Conservation (phyloP, 1,140 invertebrate genomes). For the Euwallacea fornicatus region DNA sequence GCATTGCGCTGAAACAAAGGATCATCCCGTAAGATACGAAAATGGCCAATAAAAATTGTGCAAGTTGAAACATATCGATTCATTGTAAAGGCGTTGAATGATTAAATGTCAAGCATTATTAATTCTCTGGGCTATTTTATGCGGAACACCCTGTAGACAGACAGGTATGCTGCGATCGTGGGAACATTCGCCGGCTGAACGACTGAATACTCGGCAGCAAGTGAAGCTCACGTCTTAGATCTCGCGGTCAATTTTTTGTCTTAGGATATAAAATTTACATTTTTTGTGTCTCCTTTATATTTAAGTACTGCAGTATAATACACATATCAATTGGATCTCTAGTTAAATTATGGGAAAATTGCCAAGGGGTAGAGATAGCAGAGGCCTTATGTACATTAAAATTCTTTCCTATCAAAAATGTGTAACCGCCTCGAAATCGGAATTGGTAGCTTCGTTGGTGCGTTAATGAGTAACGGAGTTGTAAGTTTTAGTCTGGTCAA, state of each 20-base stretch:
- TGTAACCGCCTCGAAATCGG: too few species aligned
- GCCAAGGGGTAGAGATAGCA: too few species aligned
- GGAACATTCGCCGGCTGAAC: conserved; percentile 49
- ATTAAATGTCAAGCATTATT: conserved; percentile 34
- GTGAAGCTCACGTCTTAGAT: conserved; percentile 50
- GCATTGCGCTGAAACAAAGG: conserved; percentile 85
- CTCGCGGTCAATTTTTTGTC: conserved; percentile 48
- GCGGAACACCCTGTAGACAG: conserved; percentile 48
- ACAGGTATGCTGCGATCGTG: conserved; percentile 52
- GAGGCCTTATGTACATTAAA: too few species aligned
- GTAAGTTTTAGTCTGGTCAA: too few species aligned
- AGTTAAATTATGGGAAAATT: conserved; percentile 18
- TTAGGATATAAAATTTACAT: conserved; percentile 40
- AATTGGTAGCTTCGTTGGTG: too few species aligned
- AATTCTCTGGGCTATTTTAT: conserved; percentile 36
- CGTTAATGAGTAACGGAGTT: too few species aligned
- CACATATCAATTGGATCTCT: conserved; percentile 21
- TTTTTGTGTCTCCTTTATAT: conserved; percentile 43
- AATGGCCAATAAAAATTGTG: not conserved
- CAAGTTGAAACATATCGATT: not conserved
- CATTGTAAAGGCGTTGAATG: conserved; percentile 20
- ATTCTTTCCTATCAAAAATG: too few species aligned
- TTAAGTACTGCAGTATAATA: conserved; percentile 24
- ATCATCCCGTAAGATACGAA: conserved; percentile 42
- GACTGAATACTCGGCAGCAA: conserved; percentile 48